A percentile compares a stretch with the other conserved stretches of the same genome.
Evolutionary conservation across 2,797 vertebrate genomes (phyloP).

Genomic region (Gorsachius magnificus): DNA sequence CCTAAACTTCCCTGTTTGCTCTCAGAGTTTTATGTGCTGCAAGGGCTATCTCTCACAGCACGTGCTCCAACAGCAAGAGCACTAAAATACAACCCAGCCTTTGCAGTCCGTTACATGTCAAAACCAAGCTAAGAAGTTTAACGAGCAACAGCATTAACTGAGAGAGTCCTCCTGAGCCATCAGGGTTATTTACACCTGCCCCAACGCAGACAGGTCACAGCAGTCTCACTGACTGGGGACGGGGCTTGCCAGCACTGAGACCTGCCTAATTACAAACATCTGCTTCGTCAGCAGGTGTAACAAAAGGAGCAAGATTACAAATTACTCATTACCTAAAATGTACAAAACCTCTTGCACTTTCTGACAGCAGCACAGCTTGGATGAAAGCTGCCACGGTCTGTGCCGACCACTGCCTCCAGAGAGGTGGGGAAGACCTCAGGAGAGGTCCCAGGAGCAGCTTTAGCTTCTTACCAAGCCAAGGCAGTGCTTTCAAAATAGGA

Average conservation of each 20-base stretch:
- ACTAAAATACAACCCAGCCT: background rate
- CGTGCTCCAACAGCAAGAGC: background rate
- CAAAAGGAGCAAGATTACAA: background rate
- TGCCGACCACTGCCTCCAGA: accelerated
- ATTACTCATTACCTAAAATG: background rate
- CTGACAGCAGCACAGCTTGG: background rate
- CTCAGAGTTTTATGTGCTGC: background rate
- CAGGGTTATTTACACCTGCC: background rate
- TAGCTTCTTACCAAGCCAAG: background rate
- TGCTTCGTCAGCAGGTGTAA: background rate
- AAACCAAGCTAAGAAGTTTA: background rate
- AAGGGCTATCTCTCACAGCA: background rate
- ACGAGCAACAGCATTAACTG: background rate
- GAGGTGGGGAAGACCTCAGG: background rate
- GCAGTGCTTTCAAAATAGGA: background rate
- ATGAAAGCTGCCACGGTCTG: background rate
- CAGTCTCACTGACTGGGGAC: background rate
- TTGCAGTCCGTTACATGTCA: background rate
- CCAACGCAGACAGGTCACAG: background rate
- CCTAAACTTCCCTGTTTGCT: background rate
- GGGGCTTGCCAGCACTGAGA: background rate
- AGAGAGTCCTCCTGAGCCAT: background rate
- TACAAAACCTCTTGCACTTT: background rate
- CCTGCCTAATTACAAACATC: background rate
- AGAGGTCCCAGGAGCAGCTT: background rate